Evolutionary conservation across 2,888 invertebrate genomes (phyloP).

Genomic region (Tetragnatha montana): DNA sequence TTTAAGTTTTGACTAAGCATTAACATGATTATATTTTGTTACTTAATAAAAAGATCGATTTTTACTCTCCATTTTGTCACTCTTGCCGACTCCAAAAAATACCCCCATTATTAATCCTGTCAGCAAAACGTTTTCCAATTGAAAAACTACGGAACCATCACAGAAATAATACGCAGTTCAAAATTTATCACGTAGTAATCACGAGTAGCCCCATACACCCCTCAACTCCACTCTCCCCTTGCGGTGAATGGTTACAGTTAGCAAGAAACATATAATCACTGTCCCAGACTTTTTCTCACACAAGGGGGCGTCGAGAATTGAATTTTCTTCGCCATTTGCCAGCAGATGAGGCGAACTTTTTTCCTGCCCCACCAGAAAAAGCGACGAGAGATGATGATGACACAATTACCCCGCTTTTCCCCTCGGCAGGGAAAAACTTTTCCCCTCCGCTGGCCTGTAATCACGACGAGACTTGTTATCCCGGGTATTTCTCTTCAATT

Average conservation of each 20-base stretch:
- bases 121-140: too few species aligned
- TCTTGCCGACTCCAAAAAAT: too few species aligned
- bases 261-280: slow-evolving; percentile 15
- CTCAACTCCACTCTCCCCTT: background rate
- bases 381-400: slow-evolving; percentile 9
- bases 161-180: too few species aligned
- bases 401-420: slow-evolving; percentile 31
- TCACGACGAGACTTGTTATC: slow-evolving; percentile 62
- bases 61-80: too few species aligned
- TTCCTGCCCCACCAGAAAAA: background rate
- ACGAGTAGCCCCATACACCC: background rate
- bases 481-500: slow-evolving; percentile 67
- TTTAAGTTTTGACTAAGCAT: too few species aligned
- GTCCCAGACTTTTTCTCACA: background rate
- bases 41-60: too few species aligned
- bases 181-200: background rate
- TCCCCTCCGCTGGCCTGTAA: slow-evolving; percentile 47
- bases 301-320: background rate
- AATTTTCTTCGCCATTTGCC: background rate
- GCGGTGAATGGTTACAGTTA: background rate
- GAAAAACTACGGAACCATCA: too few species aligned
- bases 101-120: too few species aligned
- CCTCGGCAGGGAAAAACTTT: slow-evolving; percentile 15
- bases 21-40: too few species aligned
- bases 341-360: background rate